Conservation (phyloP, 2,888 invertebrate species). For the Troides helena region DNA sequence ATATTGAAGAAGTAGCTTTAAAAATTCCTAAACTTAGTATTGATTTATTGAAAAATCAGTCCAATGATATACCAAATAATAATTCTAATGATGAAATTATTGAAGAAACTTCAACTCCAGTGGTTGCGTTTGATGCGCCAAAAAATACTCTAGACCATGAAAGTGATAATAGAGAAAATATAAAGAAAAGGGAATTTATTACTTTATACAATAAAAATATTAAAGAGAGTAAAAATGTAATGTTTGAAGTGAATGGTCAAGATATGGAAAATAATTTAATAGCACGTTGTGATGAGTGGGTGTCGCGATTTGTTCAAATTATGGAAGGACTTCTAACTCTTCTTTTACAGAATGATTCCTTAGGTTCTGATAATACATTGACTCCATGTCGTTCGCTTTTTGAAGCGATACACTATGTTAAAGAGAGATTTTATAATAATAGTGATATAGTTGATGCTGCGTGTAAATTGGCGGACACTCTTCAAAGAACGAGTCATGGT, state of each 20-base stretch:
- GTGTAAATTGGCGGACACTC: constrained; percentile 47
- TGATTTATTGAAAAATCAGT: background rate
- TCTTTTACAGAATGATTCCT: constrained; percentile 49
- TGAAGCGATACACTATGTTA: constrained; percentile 59
- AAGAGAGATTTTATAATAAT: constrained; percentile 46
- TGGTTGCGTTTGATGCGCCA: constrained; percentile 3
- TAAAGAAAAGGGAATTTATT: background rate
- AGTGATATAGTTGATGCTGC: constrained; percentile 48
- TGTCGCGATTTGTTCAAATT: constrained; percentile 63
- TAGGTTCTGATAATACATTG: constrained; percentile 39
- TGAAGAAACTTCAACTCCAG: constrained; percentile 9
- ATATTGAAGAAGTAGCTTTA: background rate
- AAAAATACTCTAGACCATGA: constrained; percentile 35
- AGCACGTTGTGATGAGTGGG: constrained; percentile 60
- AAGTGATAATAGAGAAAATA: constrained; percentile 29
- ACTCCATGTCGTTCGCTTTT: constrained; percentile 62
- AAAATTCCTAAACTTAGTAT: too few relatives aligned
- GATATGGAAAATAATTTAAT: constrained; percentile 54
- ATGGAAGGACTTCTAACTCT: constrained; percentile 66
- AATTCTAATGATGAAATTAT: background rate
- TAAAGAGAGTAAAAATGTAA: constrained; percentile 37
- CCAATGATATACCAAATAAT: background rate
- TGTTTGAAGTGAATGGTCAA: constrained; percentile 52
- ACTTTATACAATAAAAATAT: constrained; percentile 17
- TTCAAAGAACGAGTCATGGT: constrained; percentile 49